Conservation (phyloP, 2,797 vertebrate genomes). For the Rhinophrynus dorsalis region DNA sequence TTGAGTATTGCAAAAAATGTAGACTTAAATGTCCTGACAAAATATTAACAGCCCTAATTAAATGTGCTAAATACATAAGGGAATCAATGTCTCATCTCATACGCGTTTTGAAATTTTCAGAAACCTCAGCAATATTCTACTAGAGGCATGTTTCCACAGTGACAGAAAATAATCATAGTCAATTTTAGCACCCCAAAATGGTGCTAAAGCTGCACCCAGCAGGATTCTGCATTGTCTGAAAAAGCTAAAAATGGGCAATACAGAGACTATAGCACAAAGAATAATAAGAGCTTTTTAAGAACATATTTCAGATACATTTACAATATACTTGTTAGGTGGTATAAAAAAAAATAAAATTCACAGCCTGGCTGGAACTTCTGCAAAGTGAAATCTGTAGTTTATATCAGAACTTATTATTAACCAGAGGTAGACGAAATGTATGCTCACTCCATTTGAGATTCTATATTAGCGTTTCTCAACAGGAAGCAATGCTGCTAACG, state of each 20-base stretch:
- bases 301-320: not conserved
- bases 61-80: constrained; percentile 51
- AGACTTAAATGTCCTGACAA: too few relatives aligned
- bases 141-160: constrained; percentile 67
- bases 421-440: constrained; percentile 69
- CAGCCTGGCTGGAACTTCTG: not conserved
- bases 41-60: constrained; percentile 65
- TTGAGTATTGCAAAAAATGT: too few relatives aligned
- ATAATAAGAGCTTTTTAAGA: not conserved
- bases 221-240: constrained; percentile 72
- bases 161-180: constrained; percentile 86
- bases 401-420: constrained; percentile 63
- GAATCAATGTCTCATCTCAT: not conserved
- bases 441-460: constrained; percentile 81
- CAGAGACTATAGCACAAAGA: constrained; percentile 59
- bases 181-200: constrained; percentile 86
- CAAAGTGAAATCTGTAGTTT: constrained; percentile 28
- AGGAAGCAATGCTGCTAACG: constrained; percentile 95
- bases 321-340: too few relatives aligned
- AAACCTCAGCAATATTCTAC: constrained; percentile 34
- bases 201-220: constrained; percentile 89
- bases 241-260: constrained; percentile 79
- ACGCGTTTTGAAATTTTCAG: too few relatives aligned
- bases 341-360: not conserved
- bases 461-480: constrained; percentile 86